Percentiles rank a stretch among this genome's conserved stretches.
Conservation (phyloP, 2,113 vertebrate species). For the Heptranchias perlo region DNA sequence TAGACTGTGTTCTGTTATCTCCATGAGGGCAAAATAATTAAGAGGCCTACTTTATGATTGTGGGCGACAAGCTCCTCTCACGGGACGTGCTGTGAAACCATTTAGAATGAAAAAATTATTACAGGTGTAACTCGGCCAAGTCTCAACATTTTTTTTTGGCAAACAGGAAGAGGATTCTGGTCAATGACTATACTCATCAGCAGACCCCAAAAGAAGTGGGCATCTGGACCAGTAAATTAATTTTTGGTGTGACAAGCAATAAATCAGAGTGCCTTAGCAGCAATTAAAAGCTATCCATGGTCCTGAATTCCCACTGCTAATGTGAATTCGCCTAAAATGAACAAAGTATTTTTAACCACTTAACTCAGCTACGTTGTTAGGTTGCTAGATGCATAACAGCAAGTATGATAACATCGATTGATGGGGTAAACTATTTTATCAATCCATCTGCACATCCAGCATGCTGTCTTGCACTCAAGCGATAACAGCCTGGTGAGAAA, state of each 20-base stretch:
- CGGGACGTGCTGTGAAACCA: not conserved
- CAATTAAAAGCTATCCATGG: not conserved
- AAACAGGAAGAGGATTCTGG: not conserved
- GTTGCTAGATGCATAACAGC: not conserved
- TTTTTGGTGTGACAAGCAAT: not conserved
- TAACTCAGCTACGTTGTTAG: not conserved
- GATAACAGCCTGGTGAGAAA: not conserved
- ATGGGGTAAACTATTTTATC: not conserved
- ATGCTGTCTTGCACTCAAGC: not conserved
- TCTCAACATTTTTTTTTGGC: not conserved
- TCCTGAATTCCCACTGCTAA: not conserved
- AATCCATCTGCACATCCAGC: not conserved
- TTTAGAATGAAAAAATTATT: not conserved
- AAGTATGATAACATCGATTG: not conserved
- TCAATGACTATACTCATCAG: not conserved
- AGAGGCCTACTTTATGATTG: not conserved
- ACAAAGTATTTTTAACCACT: not conserved
- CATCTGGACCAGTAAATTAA: not conserved
- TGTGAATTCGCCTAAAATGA: constrained; percentile 1
- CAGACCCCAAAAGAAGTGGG: not conserved
- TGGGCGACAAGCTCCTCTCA: not conserved
- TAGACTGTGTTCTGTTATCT: not conserved
- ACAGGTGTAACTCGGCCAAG: not conserved
- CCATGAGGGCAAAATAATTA: not conserved
- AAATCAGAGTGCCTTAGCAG: not conserved